Conservation (phyloP, 1,140 invertebrate genomes). For the Hestina assimilis region DNA sequence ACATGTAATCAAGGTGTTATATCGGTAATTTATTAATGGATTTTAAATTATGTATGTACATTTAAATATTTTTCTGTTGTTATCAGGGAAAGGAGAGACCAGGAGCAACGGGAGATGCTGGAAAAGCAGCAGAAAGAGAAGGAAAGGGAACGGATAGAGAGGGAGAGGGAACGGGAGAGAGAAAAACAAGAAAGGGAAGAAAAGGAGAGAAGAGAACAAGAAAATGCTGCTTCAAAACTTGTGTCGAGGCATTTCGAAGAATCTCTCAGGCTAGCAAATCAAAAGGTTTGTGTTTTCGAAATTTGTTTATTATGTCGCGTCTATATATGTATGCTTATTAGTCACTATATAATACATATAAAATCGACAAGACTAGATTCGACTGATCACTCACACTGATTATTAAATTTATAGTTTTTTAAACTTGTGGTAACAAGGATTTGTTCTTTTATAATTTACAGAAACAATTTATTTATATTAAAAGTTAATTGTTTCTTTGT, state of each 20-base stretch:
- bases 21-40: too few relatives aligned
- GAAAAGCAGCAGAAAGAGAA: constrained; percentile 80
- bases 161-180: constrained; percentile 79
- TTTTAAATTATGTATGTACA: background rate
- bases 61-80: constrained; percentile 16
- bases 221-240: constrained; percentile 82
- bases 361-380: too few relatives aligned
- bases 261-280: constrained; percentile 88
- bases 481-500: constrained; percentile 35
- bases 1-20: background rate
- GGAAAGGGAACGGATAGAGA: constrained; percentile 77
- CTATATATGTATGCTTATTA: background rate
- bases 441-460: too few relatives aligned
- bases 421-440: too few relatives aligned
- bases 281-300: constrained; percentile 83
- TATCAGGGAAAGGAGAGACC: constrained; percentile 82
- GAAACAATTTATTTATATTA: too few relatives aligned
- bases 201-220: constrained; percentile 82
- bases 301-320: background rate
- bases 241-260: constrained; percentile 95
- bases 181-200: constrained; percentile 80
- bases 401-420: too few relatives aligned
- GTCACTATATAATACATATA: too few relatives aligned
- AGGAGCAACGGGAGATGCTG: constrained; percentile 82
- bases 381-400: too few relatives aligned